A percentile compares a stretch with the other conserved stretches of the same genome.
Evolutionary conservation across 1,140 invertebrate species (phyloP).

Genomic region (Probaryconus sp.): DNA sequence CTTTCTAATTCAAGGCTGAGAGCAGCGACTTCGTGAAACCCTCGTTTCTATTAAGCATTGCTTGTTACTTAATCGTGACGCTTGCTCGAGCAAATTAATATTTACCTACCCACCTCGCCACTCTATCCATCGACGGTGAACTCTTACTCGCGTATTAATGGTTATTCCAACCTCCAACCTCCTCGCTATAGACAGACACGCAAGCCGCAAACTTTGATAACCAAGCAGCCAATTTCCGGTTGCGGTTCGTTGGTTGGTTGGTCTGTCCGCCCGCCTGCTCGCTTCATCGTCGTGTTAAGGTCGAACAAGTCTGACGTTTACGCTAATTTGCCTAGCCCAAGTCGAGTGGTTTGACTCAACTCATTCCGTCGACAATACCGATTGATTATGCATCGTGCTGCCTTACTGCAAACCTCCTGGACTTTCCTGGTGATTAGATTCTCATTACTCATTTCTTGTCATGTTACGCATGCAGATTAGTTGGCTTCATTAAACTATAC

Average conservation of each 20-base stretch:
- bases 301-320: conserved; percentile 63
- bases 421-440: conserved; percentile 39
- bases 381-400: conserved; percentile 66
- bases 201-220: conserved; percentile 79
- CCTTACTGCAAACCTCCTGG: conserved; percentile 12
- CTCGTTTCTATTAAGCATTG: conserved; percentile 55
- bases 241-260: conserved; percentile 73
- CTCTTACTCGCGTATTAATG: conserved; percentile 78
- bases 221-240: conserved; percentile 78
- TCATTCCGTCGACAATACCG: conserved; percentile 52
- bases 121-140: conserved; percentile 66
- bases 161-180: conserved; percentile 68
- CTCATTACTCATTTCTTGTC: conserved; percentile 32
- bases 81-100: conserved; percentile 76
- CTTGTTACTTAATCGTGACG: conserved; percentile 68
- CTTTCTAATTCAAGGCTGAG: conserved; percentile 49
- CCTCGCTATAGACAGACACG: conserved; percentile 71
- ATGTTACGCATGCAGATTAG: conserved; percentile 35
- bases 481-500: conserved; percentile 14
- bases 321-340: conserved; percentile 65
- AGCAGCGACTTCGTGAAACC: conserved; percentile 37
- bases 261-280: conserved; percentile 60
- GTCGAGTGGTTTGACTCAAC: conserved; percentile 54
- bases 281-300: conserved; percentile 70
- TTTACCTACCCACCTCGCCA: conserved; percentile 72